Evolutionary conservation across 2,113 vertebrate species (phyloP), one percentile per base, ranked within the genome.

Genomic region (Periophthalmus modestus): DNA sequence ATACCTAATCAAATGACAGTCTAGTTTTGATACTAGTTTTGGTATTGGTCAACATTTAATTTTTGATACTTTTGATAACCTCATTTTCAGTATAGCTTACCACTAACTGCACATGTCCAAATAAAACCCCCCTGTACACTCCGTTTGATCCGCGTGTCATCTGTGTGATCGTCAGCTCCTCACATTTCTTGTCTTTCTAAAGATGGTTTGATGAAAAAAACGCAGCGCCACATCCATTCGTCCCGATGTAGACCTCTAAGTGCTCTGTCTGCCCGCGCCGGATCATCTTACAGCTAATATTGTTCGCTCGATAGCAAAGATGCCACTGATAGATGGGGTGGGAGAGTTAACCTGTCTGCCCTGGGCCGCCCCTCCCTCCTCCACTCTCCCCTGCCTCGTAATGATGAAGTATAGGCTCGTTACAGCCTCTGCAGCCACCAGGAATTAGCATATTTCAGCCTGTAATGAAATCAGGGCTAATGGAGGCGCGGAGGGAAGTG

Each of bases 381-480:
- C 28, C 28, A 28, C 28, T 28, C 68, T 28, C 83, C 85, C 78
- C 58, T 77, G 77, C 77, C 73, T 87, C 18, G 69, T 93, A 92
- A 93, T 93, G 92, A 91, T 92, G 91, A 92, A 87, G 90, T 82
- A 93, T 93, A 84, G 87, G 71, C 85, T 93, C 91, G 83, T 94
- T 93, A 92, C 85, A 87, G 82, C 85, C 82, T 59, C 88, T 84
- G 85, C 86, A 85, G 88, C 88, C 88, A 92, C 89, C 92, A 91
- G 88, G 84, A 80, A 93, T 93, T 93, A 92, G 90, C 92, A 94
- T 93, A 93, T 92, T 93, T 93, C 86, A 93, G 84, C 82, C 85
- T 91, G 88, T 80, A 93, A 94, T 93, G 89, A 93, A 93, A 93
- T 93, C 91, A 93, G 84, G 80, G 82, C 77, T 93, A 92, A 93